Evolutionary conservation across 2,888 invertebrate species (phyloP).

Genomic region (Heliconius erato): DNA sequence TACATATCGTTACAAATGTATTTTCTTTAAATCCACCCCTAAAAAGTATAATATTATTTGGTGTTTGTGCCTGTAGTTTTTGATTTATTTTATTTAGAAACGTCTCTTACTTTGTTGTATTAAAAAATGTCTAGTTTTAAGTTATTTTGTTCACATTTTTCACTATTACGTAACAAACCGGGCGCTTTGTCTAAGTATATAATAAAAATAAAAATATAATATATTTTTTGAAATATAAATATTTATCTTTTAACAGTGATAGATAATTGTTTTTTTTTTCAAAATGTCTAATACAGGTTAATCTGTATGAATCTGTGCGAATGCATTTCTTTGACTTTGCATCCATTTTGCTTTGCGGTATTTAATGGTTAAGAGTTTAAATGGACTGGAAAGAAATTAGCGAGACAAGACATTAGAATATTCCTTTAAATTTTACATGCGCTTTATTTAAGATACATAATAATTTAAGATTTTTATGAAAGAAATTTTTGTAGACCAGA

Average conservation of each 20-base stretch:
- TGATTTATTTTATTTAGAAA: neutral
- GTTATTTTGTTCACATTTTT: neutral
- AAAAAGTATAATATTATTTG: neutral
- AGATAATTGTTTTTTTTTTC: neutral
- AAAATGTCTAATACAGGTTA: neutral
- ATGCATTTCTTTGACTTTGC: neutral
- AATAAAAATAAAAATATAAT: too few species aligned
- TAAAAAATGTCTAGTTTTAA: neutral
- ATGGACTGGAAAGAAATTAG: neutral
- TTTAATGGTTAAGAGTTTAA: neutral
- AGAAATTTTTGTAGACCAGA: too few species aligned
- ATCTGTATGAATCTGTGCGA: neutral
- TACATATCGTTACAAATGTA: neutral
- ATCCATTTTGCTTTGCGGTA: neutral
- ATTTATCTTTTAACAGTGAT: neutral
- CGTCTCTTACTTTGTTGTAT: neutral
- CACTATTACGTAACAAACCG: neutral
- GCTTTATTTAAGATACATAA: too few species aligned
- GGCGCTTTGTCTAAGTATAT: neutral
- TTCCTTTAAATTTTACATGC: too few species aligned
- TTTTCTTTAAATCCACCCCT: neutral
- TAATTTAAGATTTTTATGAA: too few species aligned
- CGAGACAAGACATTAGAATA: neutral
- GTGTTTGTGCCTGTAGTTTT: neutral
- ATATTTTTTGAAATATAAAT: too few species aligned